Conservation (phyloP, 2,113 vertebrate species). For the Eidolon helvum region DNA sequence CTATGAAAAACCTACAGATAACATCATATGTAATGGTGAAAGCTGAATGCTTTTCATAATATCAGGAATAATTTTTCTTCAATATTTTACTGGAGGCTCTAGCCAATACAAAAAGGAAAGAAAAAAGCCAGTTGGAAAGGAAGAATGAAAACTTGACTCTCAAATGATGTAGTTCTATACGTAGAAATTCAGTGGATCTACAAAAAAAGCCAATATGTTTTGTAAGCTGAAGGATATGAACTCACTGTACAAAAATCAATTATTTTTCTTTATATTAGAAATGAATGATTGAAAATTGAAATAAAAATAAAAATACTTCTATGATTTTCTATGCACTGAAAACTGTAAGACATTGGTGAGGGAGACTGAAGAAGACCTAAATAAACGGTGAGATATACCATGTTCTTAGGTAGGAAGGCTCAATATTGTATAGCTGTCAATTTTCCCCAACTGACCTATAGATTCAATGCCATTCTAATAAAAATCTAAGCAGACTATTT, state of each 20-base stretch:
- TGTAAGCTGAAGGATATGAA: neutral
- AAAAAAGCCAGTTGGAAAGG: neutral
- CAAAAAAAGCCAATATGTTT: neutral
- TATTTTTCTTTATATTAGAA: neutral
- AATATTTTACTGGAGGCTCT: neutral
- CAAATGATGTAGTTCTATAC: neutral
- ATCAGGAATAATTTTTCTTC: neutral
- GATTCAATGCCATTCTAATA: neutral
- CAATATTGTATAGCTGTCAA: neutral
- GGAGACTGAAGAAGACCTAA: neutral
- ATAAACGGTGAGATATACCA: neutral
- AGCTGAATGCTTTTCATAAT: neutral
- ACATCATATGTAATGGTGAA: neutral
- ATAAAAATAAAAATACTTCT: neutral
- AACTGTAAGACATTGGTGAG: neutral
- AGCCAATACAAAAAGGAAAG: neutral
- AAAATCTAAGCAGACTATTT: neutral
- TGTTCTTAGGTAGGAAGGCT: neutral
- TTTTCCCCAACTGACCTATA: neutral
- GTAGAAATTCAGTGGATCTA: neutral
- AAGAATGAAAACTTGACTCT: neutral
- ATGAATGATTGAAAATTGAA: neutral
- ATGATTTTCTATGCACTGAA: neutral
- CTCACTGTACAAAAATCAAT: neutral
- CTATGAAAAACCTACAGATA: neutral